Percentiles rank a stretch among this genome's conserved stretches.
Conservation (phyloP, 2,113 vertebrate species). For the Grantiella picta region DNA sequence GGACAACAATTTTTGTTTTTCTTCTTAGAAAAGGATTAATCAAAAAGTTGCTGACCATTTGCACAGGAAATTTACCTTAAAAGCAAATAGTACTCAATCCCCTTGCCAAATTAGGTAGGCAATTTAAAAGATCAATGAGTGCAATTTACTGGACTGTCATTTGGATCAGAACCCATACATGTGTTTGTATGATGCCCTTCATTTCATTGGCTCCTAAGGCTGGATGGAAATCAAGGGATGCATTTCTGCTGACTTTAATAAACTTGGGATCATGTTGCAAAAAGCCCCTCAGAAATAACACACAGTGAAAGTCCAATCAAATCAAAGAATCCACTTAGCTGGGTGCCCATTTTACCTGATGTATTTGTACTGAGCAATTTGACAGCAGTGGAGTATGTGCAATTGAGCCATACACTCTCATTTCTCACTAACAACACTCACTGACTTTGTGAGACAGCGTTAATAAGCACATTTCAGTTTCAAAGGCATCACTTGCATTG, state of each 20-base stretch:
- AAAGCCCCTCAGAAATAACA: background rate
- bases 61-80: background rate
- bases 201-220: background rate
- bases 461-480: slow-evolving; percentile 65
- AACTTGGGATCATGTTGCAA: background rate
- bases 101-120: background rate
- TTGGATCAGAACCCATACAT: background rate
- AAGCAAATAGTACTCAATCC: background rate
- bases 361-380: slow-evolving; percentile 57
- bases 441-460: slow-evolving; percentile 25
- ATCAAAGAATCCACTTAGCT: slow-evolving; percentile 44
- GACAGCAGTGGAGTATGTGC: slow-evolving; percentile 41
- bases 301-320: background rate
- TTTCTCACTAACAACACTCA: slow-evolving; percentile 29
- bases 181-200: background rate
- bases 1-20: background rate
- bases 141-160: background rate
- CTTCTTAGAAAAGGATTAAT: background rate
- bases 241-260: slow-evolving; percentile 4
- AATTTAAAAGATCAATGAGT: background rate
- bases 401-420: slow-evolving; percentile 9
- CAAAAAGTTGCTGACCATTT: background rate
- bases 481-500: slow-evolving; percentile 22
- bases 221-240: background rate
- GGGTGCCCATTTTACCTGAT: slow-evolving; percentile 47